Evolutionary conservation across 2,888 invertebrate genomes (phyloP).

Genomic region (Caenorhabditis sinica): DNA sequence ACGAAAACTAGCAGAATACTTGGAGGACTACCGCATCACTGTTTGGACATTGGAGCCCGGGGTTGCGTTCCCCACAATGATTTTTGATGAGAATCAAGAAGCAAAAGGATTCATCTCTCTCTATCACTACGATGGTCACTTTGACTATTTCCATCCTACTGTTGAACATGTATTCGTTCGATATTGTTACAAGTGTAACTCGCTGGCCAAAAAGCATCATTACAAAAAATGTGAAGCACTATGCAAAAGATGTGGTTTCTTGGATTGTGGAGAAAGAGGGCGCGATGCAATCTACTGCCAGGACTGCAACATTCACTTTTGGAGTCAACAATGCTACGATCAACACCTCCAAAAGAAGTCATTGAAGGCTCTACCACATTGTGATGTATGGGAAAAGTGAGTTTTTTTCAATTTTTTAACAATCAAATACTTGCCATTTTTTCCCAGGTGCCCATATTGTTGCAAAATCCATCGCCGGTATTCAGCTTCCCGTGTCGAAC

Average conservation of each 20-base stretch:
- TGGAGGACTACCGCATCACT: too few relatives aligned
- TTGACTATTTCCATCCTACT: background rate
- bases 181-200: background rate
- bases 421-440: background rate
- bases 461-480: background rate
- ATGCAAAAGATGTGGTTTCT: background rate
- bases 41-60: too few relatives aligned
- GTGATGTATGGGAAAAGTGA: conserved; percentile 2
- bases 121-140: background rate
- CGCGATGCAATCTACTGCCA: background rate
- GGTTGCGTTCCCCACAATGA: too few relatives aligned
- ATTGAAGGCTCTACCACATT: background rate
- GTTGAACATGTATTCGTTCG: background rate
- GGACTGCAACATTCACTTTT: background rate
- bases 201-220: background rate
- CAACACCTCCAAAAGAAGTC: background rate
- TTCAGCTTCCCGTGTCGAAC: background rate
- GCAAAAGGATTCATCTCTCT: background rate
- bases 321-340: background rate
- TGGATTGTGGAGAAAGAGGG: background rate
- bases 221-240: background rate
- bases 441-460: background rate
- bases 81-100: conserved; percentile 9
- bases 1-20: background rate
- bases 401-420: background rate